Conservation (phyloP, 2,797 vertebrate species). For the Siniperca undulata region DNA sequence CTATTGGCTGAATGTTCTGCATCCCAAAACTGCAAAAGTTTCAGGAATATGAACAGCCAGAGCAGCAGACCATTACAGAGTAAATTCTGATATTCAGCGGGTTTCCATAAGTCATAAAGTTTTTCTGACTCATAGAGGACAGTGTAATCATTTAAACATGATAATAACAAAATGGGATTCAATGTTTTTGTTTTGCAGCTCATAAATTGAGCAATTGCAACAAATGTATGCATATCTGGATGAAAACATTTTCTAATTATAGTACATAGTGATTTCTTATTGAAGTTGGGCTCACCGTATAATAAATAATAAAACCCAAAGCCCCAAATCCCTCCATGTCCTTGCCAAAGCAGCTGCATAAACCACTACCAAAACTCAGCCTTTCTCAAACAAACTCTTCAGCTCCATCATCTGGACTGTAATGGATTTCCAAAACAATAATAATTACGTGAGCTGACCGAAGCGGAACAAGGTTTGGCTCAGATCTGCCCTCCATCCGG, state of each 20-base stretch:
- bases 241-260: not conserved
- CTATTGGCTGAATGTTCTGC: not conserved
- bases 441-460: conserved; percentile 80
- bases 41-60: not conserved
- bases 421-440: conserved; percentile 85
- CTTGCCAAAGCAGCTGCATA: conserved; percentile 75
- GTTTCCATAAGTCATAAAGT: not conserved
- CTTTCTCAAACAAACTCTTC: conserved; percentile 78
- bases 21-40: not conserved
- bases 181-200: conserved; percentile 6
- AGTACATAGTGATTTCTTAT: not conserved
- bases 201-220: not conserved
- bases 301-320: conserved; percentile 13
- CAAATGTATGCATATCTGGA: not conserved
- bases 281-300: not conserved
- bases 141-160: not conserved
- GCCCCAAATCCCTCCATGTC: conserved; percentile 13
- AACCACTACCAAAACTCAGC: conserved; percentile 71
- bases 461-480: conserved; percentile 75
- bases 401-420: conserved; percentile 76
- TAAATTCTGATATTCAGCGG: not conserved
- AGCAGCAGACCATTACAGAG: not conserved
- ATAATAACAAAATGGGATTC: not conserved
- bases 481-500: conserved; percentile 67
- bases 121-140: not conserved